A percentile compares a stretch with the other conserved stretches of the same genome.
Evolutionary conservation across 2,888 invertebrate genomes (phyloP).

Genomic region (Pemphredon lugubris): DNA sequence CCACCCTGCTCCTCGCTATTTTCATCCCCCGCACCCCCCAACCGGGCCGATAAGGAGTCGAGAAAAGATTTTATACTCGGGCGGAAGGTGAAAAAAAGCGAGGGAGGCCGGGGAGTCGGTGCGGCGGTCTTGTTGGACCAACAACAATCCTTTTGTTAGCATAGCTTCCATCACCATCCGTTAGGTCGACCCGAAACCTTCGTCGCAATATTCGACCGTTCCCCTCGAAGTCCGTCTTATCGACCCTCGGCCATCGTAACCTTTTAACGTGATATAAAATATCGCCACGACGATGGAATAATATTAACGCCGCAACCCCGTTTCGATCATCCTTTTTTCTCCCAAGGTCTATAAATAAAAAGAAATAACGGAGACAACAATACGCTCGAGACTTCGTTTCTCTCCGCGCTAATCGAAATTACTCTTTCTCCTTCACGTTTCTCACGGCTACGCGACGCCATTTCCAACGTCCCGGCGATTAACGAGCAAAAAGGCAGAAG

Average conservation of each 20-base stretch:
- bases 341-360: too few species aligned
- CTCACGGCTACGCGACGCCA: too few species aligned
- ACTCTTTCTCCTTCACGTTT: too few species aligned
- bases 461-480: too few species aligned
- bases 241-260: constrained; percentile 20
- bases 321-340: too few species aligned
- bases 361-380: too few species aligned
- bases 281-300: not conserved
- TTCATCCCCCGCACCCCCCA: constrained; percentile 1
- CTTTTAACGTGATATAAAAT: not conserved
- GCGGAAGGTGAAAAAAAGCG: constrained; percentile 50
- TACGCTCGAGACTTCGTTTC: too few species aligned
- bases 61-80: constrained; percentile 68
- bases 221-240: not conserved
- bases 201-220: constrained; percentile 14
- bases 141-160: constrained; percentile 64
- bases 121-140: constrained; percentile 58
- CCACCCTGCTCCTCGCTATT: constrained; percentile 31
- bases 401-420: too few species aligned
- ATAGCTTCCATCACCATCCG: constrained; percentile 51
- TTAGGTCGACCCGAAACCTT: constrained; percentile 35
- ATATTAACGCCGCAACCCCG: too few species aligned
- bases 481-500: too few species aligned
- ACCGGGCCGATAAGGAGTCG: constrained; percentile 60
- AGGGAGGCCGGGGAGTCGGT: constrained; percentile 19